phyloP scores from a whole-genome alignment of 2,888 invertebrate genomes.

The Luperina nickerlii region DNA sequence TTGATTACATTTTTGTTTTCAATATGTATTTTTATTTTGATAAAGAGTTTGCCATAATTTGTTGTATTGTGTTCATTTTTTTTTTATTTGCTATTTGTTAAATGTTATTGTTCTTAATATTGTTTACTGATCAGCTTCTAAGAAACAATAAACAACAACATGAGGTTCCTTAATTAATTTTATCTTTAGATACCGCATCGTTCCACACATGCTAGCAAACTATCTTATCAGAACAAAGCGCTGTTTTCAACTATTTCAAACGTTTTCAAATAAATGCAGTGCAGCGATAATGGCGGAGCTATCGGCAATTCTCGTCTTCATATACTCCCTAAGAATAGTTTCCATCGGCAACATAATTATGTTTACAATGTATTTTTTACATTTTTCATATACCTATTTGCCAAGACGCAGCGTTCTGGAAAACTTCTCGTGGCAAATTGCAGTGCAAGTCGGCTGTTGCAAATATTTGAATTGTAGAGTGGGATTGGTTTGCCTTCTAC shows the following conservation, averaged over 20 bases:
- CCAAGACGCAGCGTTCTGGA: constrained; percentile 65
- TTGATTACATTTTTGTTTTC: neutral
- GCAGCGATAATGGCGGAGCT: constrained; percentile 14
- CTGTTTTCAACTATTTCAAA: constrained; percentile 39
- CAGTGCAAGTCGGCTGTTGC: constrained; percentile 83
- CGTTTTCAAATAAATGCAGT: constrained; percentile 30
- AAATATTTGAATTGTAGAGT: constrained; percentile 90
- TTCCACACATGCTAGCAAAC: constrained; percentile 15
- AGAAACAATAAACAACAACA: constrained; percentile 1
- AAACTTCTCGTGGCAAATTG: constrained; percentile 82
- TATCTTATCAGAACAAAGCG: constrained; percentile 28
- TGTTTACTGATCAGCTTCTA: neutral
- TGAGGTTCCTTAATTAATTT: neutral
- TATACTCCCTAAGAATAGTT: constrained; percentile 37
- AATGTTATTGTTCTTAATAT: neutral
- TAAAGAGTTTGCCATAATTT: neutral
- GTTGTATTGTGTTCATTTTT: neutral
- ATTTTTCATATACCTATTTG: constrained; percentile 69
- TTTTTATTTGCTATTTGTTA: neutral
- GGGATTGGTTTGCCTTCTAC: constrained; percentile 87
- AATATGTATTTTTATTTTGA: neutral
- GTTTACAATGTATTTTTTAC: constrained; percentile 65
- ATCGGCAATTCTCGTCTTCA: constrained; percentile 26
- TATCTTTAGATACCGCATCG: constrained; percentile 9
- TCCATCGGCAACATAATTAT: constrained; percentile 67